Evolutionary conservation across 2,113 vertebrate species (phyloP), one percentile per base, ranked within the genome.

Genomic region (Vimba vimba): DNA sequence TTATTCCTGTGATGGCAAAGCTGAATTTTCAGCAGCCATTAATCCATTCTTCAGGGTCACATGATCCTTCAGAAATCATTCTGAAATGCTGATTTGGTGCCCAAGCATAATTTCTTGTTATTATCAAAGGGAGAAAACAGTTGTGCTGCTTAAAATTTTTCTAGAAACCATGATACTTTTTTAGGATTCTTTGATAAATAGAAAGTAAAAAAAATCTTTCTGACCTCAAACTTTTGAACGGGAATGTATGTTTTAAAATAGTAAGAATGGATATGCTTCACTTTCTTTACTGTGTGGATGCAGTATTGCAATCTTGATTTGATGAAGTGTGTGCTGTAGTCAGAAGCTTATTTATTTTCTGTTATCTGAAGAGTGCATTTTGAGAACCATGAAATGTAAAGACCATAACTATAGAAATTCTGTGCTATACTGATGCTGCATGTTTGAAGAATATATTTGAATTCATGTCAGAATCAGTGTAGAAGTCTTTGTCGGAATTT

Each of bases 381-480:
- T 80, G 43, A 64, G 23, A 19, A 68, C 45, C 45, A 50, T 19
- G 9, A 68, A 82, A 68, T 68, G 79, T 68, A 62, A 82, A 66
- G 8, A 50, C 2, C 60, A 47, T 47, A 66, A 55, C 74, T 55
- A 45, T 47, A 30, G 23, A 45, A 33, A 57, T 8, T 21, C 6
- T 81, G 45, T 80, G 43, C 8, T 64, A 27, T 47, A 27, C 77
- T 62, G 33, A 62, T 79, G 30, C 33, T 43, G 43, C 30, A 60
- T 60, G 33, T 79, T 25, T 79, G 33, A 60, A 79, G 30, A 79
- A 60, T 43, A 23, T 17, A 43, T 60, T 59, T 23, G 1, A 66
- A 45, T 47, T 80, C 4, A 66, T 81, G 39, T 81, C 33, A 62
- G 62, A 23, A 43, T 7, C 9, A 64, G 2, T 17, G 5, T 81